These are phyloP conservation scores for Isurus oxyrinchus DNA, from an alignment of 2,113 vertebrate species.

Conservation along the genomic window DNA sequence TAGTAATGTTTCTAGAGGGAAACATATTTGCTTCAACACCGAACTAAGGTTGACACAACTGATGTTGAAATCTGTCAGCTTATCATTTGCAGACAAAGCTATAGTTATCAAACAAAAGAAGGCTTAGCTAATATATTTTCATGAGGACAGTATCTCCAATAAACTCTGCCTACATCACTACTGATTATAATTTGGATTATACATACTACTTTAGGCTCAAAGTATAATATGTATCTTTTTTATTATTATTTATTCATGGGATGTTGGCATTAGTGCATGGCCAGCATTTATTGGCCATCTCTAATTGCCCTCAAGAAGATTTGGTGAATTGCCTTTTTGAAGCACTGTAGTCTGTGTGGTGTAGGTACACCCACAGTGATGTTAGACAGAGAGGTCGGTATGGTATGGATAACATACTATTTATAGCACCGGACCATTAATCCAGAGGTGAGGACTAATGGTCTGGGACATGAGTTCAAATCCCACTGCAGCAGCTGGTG, in stretches of 20 bases:
- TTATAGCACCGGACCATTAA: too few relatives aligned
- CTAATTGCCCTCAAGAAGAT: not conserved
- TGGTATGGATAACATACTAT: not conserved
- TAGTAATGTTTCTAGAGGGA: not conserved
- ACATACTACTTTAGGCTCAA: not conserved
- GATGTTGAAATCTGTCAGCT: not conserved
- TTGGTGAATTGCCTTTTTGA: not conserved
- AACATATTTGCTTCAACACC: not conserved
- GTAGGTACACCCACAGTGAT: not conserved
- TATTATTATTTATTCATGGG: not conserved
- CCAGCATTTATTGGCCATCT: not conserved
- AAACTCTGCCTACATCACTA: not conserved
- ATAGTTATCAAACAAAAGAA: not conserved
- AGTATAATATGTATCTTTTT: not conserved
- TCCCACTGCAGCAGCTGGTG: too few relatives aligned
- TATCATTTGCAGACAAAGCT: not conserved
- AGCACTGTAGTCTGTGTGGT: not conserved
- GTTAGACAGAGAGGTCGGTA: not conserved
- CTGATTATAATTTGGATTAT: not conserved
- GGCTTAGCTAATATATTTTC: not conserved
- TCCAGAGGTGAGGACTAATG: too few relatives aligned
- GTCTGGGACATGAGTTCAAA: too few relatives aligned
- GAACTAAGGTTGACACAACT: not conserved
- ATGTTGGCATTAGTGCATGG: not conserved
- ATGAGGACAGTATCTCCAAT: not conserved